Evolutionary conservation across 2,113 vertebrate genomes (phyloP).

Genomic region (Dipodomys stephensi): DNA sequence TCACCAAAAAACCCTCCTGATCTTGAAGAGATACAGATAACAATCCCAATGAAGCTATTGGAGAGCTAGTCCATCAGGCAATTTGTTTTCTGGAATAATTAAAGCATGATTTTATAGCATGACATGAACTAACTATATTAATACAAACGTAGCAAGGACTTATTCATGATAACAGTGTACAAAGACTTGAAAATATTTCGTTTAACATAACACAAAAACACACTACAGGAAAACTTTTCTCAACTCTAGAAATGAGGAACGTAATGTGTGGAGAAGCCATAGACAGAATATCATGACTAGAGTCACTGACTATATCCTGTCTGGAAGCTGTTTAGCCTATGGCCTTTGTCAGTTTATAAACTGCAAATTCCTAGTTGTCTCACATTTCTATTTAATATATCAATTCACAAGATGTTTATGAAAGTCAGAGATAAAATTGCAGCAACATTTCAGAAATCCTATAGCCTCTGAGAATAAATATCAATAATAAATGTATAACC

Average conservation of each 20-base stretch:
- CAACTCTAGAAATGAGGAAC: neutral
- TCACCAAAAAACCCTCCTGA: neutral
- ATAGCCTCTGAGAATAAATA: neutral
- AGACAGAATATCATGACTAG: neutral
- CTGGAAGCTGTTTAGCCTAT: neutral
- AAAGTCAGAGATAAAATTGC: neutral
- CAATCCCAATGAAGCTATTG: neutral
- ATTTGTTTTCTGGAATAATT: neutral
- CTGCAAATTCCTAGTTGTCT: neutral
- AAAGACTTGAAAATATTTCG: neutral
- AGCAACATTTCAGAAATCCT: neutral
- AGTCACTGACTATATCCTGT: no score
- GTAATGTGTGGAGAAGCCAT: neutral
- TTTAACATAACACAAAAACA: neutral
- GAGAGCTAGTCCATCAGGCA: neutral
- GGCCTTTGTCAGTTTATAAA: neutral
- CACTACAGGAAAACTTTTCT: neutral
- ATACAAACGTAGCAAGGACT: neutral
- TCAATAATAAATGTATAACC: neutral
- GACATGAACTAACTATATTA: neutral
- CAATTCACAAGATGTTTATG: neutral
- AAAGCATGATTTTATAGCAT: neutral
- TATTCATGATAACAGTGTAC: neutral
- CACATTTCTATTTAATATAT: neutral
- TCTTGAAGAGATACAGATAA: neutral